Base-by-base conservation (phyloP, 2,113 vertebrate genomes). In the Acanthisitta chloris region DNA sequence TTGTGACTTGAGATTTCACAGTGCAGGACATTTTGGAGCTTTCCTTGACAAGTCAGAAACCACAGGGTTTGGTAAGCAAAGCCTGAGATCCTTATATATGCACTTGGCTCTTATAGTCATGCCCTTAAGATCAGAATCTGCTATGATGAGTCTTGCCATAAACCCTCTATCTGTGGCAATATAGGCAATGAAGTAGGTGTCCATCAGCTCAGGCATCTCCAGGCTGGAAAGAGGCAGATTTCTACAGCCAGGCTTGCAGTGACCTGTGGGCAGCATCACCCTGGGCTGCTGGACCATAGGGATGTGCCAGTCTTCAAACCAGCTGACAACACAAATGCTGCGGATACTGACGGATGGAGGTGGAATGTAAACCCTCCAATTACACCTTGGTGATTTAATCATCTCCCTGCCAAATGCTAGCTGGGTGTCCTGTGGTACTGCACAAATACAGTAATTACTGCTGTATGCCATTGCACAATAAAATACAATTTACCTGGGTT, bases 311-410 rank as follows among this genome's bases (percentile, higher is more conserved):
- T 52, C 87, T 95, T 78, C 38, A 90, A 90, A 90, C 31, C 64
- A 51, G 38, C 64, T 51, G 69, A 84, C 76, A 84, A 49, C 46
- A 81, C 40, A 91, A 83, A 78, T 7, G 3, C 74, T 92, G 69
- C 9, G 29, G 83, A 84, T 94, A 92, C 90, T 78, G 96, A 94
- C 92, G 82, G 81, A 67, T 92, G 93, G 42, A 76, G 84, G 88
- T 81, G 85, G 90, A 96, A 90, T 81, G 92, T 88, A 96, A 97
- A 97, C 62, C 81, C 85, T 97, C 92, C 97, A 96, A 96, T 96
- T 97, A 97, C 45, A 95, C 88, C 77, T 96, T 64, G 17, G 86
- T 71, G 91, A 94, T 97, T 98, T 97, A 97, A 98, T 98, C 91
- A 96, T n/a, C 91, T 97, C 81, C 71, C 94, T 96, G 84, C 73